Evolutionary conservation across 1,140 invertebrate genomes (phyloP).

Genomic region (Charaxes varanes): DNA sequence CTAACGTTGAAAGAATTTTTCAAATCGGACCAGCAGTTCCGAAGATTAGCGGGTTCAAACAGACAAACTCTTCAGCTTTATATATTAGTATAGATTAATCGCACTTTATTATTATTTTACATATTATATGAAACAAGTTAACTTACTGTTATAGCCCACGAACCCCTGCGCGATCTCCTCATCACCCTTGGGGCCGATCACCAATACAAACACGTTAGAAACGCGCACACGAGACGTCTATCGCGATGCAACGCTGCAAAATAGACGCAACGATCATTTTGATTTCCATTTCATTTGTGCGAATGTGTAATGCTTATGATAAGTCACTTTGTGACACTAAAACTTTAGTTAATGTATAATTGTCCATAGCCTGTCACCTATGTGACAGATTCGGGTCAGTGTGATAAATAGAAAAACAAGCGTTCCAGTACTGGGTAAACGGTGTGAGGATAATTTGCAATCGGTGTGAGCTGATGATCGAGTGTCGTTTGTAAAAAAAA

Average conservation of each 20-base stretch:
- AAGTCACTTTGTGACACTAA: no score
- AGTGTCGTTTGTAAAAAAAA: background rate
- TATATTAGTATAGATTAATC: no score
- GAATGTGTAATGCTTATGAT: slow-evolving; percentile 22
- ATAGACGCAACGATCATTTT: slow-evolving; percentile 54
- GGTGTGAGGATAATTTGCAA: slow-evolving; percentile 26
- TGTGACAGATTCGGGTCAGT: slow-evolving; percentile 27
- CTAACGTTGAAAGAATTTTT: no score
- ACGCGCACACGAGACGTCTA: slow-evolving; percentile 32
- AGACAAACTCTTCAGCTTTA: no score
- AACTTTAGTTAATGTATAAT: slow-evolving; percentile 12
- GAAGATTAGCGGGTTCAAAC: no score
- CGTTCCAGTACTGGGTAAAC: slow-evolving; percentile 16
- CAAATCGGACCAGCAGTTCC: no score
- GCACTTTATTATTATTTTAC: no score
- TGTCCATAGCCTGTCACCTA: slow-evolving; percentile 13
- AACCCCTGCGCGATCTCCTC: no score
- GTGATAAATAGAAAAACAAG: slow-evolving; percentile 29
- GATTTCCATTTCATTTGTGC: slow-evolving; percentile 66
- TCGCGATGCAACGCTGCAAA: slow-evolving; percentile 53
- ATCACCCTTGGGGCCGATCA: no score
- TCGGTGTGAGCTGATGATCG: slow-evolving; percentile 1
- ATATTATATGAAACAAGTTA: no score
- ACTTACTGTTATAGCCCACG: no score
- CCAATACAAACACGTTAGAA: slow-evolving; percentile 35